These are phyloP conservation scores for Percopsis omiscomaycus DNA, from an alignment of 2,797 vertebrate genomes.

Conservation along the genomic window DNA sequence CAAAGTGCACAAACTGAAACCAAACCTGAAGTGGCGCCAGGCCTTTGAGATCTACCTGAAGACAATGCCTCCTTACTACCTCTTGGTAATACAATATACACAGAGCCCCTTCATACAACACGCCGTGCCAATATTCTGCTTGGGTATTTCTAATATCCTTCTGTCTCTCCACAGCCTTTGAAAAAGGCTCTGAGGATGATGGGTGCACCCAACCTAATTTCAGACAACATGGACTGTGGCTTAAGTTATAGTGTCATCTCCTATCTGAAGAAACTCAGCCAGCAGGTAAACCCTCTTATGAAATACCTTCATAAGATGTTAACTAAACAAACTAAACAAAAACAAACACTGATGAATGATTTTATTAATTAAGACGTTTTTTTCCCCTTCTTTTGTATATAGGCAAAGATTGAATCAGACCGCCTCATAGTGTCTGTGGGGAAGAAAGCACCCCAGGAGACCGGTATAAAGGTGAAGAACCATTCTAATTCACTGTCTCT, in stretches of 20 bases:
- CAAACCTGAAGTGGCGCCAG: conserved; percentile 97
- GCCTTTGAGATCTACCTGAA: conserved; percentile 98
- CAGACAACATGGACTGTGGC: conserved; percentile 97
- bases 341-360: too few species aligned
- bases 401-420: conserved; percentile 98
- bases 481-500: conserved; percentile 85
- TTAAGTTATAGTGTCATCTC: conserved; percentile 99
- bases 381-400: conserved; percentile 32
- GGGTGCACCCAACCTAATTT: conserved; percentile 96
- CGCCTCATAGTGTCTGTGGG: conserved; percentile 94
- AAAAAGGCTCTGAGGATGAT: conserved; percentile 99
- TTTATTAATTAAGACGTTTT: too few species aligned
- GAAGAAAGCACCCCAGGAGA: conserved; percentile 94
- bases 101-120: too few species aligned
- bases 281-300: conserved; percentile 87
- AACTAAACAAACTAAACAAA: too few species aligned
- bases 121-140: conserved; percentile 11
- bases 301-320: not conserved
- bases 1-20: conserved; percentile 99
- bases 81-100: conserved; percentile 81
- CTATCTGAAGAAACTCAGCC: conserved; percentile 99
- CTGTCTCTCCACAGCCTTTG: conserved; percentile 82
- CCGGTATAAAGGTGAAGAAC: conserved; percentile 95
- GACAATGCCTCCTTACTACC: conserved; percentile 96
- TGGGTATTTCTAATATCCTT: conserved; percentile 17